Percentiles rank a stretch among this genome's conserved stretches.
Evolutionary conservation across 2,113 vertebrate species (phyloP).

Genomic region (Raja brachyura): DNA sequence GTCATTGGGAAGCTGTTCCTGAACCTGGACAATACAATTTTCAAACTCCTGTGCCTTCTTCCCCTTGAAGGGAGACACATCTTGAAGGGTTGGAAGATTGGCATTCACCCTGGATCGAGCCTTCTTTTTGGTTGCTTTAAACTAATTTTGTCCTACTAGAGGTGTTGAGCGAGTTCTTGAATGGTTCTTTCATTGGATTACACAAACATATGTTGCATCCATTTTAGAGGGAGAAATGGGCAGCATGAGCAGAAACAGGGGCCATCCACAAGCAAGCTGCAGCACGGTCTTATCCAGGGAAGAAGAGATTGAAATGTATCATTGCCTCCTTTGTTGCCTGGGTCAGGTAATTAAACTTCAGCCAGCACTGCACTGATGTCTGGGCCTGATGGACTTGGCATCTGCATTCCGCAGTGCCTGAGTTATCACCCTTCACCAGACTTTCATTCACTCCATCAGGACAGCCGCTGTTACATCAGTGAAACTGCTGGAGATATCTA

Average conservation of each 20-base stretch:
- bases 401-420: neutral
- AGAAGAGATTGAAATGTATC: neutral
- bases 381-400: too few relatives aligned
- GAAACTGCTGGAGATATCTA: neutral
- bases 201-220: too few relatives aligned
- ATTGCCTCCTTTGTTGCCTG: neutral
- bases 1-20: too few relatives aligned
- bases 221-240: neutral
- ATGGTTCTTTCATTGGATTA: too few relatives aligned
- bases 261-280: neutral
- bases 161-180: too few relatives aligned
- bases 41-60: too few relatives aligned
- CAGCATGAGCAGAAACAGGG: neutral
- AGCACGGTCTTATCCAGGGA: neutral
- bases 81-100: neutral
- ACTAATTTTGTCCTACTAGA: neutral
- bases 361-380: neutral
- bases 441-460: neutral
- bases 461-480: neutral
- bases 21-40: too few relatives aligned
- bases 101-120: neutral
- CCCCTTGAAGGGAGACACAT: too few relatives aligned
- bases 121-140: neutral
- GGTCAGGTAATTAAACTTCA: neutral
- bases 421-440: neutral